These are phyloP conservation scores for Bembecia ichneumoniformis DNA, from an alignment of 2,888 invertebrate species.

Conservation along the genomic window DNA sequence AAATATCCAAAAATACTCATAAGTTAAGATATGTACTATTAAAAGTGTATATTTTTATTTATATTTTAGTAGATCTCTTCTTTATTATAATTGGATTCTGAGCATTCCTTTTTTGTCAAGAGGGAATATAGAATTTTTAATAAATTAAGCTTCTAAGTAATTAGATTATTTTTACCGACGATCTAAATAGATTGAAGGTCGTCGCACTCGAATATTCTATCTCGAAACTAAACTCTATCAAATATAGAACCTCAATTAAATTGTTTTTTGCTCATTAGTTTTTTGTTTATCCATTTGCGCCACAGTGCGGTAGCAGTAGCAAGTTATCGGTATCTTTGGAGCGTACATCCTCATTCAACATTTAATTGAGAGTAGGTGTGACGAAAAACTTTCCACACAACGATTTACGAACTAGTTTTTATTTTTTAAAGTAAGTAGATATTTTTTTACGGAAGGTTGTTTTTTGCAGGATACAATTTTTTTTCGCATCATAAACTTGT, in stretches of 20 bases:
- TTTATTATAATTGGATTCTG: no score
- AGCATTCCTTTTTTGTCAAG: no score
- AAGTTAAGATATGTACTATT: no score
- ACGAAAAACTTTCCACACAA: background rate
- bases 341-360: slow-evolving; percentile 14
- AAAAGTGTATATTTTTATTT: no score
- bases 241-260: slow-evolving; percentile 6
- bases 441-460: no score
- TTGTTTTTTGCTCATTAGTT: slow-evolving; percentile 19
- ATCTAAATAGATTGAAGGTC: background rate
- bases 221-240: slow-evolving; percentile 6
- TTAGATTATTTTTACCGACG: no score
- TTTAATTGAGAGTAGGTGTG: background rate
- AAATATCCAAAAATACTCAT: no score
- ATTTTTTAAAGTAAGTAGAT: background rate
- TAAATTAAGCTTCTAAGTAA: no score
- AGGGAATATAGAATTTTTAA: no score
- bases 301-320: slow-evolving; percentile 19
- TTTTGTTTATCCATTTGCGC: slow-evolving; percentile 13
- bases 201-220: slow-evolving; percentile 1
- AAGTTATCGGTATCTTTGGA: slow-evolving; percentile 21
- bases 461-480: no score
- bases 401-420: background rate
- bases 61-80: no score
- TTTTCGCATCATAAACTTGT: no score